Base-by-base conservation (phyloP, 2,888 invertebrate genomes). In the Nudaria mundana region DNA sequence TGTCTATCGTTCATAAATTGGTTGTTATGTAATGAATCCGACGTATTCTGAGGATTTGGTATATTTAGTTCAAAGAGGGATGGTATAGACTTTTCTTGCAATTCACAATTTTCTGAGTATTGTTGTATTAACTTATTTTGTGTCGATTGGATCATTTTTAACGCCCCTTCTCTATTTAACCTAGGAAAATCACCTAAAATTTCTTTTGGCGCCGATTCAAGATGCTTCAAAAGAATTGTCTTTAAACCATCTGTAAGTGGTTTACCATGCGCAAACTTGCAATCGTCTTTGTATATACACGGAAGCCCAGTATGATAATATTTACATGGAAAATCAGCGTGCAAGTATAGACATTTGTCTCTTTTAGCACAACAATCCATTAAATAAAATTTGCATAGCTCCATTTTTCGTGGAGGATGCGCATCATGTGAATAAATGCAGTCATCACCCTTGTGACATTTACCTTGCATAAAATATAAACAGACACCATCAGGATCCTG, bases 301-400 rank as follows among this genome's bases (percentile, higher is more conserved):
- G 94, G 93, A 78, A 95, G 91, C 50, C 98, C 98, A 36, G 97
- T 95, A 76, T 99, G 98, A 82, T 94, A 98, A 87, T 95, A 98
- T 90, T 98, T 98, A 87, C 98, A 98, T 11, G 98, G 98, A 79
- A 98, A 98, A 78, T 98, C 98, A 65, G 95, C 93, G 86, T 98
- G 98, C 95, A 98, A 95, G 74, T 97, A 99, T 12, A 96, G 91
- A 87, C 98, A 99, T 81, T 97, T 96, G 62, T 97, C 97, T 65
- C 96, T 93, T 86, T 98, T 98, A 37, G 96, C 95, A 87, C 98
- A 98, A 77, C 96, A 96, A 57, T 97, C 97, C 93, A 95, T 96
- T 44, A 98, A 84, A 86, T 98, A 98, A 85, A 98, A 98, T 86
- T 98, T 98, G 83, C 98, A 99, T 2, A 98, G 85, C 81, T 98